A percentile compares a stretch with the other conserved stretches of the same genome.
These are phyloP conservation scores for Napeogenes sylphis DNA, from an alignment of 2,888 invertebrate genomes.

Conservation along the genomic window DNA sequence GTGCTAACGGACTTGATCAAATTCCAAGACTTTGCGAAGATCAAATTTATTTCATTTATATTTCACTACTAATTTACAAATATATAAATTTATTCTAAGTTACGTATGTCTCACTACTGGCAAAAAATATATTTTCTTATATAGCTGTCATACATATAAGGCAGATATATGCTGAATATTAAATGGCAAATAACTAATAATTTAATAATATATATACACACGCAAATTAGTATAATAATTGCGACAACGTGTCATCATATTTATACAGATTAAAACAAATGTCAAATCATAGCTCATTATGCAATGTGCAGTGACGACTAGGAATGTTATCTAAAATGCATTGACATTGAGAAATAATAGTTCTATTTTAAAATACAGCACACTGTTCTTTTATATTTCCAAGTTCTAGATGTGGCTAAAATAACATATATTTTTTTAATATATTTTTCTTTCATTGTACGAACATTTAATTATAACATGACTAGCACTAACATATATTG, in stretches of 20 bases:
- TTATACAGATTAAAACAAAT: slow-evolving; percentile 4
- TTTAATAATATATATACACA: slow-evolving; percentile 5
- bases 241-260: background rate
- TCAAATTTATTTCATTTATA: slow-evolving; percentile 30
- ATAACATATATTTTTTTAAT: too few species aligned
- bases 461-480: slow-evolving; percentile 18
- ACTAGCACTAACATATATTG: slow-evolving; percentile 29
- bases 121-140: slow-evolving; percentile 15
- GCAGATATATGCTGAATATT: background rate
- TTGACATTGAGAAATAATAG: background rate
- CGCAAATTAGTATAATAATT: slow-evolving; percentile 5
- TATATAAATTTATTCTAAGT: slow-evolving; percentile 48
- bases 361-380: slow-evolving; percentile 19
- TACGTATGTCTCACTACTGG: slow-evolving; percentile 14
- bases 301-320: slow-evolving; percentile 35
- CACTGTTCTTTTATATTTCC: slow-evolving; percentile 9
- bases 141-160: slow-evolving; percentile 3
- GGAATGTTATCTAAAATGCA: slow-evolving; percentile 46
- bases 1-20: slow-evolving; percentile 22
- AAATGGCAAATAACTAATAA: background rate
- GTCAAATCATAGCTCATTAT: background rate
- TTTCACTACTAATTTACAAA: slow-evolving; percentile 49
- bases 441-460: too few species aligned
- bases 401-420: too few species aligned
- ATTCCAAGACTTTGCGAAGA: slow-evolving; percentile 17